phyloP scores from a whole-genome alignment of 2,888 invertebrate genomes.

The Fragum sueziense region DNA sequence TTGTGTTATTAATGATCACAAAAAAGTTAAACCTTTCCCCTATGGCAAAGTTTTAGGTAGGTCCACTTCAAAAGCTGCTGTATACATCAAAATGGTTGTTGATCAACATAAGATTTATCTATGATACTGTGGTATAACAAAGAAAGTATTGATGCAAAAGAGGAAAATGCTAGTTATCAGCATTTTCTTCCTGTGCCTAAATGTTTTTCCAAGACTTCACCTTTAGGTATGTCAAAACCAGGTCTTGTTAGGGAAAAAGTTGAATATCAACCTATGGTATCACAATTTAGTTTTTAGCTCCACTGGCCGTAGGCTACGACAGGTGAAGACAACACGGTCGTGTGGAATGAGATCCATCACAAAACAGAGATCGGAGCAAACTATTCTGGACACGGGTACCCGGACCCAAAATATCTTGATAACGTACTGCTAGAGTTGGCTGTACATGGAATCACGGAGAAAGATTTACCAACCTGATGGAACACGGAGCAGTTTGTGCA shows the following conservation, averaged over 20 bases:
- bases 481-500: no score
- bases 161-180: background rate
- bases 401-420: constrained; percentile 90
- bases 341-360: constrained; percentile 95
- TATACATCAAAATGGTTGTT: no score
- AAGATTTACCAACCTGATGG: constrained; percentile 62
- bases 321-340: constrained; percentile 94
- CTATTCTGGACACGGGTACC: constrained; percentile 84
- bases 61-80: no score
- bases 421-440: constrained; percentile 84
- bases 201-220: constrained; percentile 3
- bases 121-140: no score
- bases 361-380: constrained; percentile 87
- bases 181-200: background rate
- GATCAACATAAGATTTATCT: no score
- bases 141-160: background rate
- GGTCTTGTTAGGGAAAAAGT: no score
- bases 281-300: no score
- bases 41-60: no score
- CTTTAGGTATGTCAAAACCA: no score
- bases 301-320: constrained; percentile 95
- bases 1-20: no score
- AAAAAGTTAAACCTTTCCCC: no score
- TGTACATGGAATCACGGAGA: constrained; percentile 81
- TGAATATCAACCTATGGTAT: no score